A percentile compares a stretch with the other conserved stretches of the same genome.
These are phyloP conservation scores for Dendrolimus pini DNA, from an alignment of 2,888 invertebrate species.

Conservation along the genomic window DNA sequence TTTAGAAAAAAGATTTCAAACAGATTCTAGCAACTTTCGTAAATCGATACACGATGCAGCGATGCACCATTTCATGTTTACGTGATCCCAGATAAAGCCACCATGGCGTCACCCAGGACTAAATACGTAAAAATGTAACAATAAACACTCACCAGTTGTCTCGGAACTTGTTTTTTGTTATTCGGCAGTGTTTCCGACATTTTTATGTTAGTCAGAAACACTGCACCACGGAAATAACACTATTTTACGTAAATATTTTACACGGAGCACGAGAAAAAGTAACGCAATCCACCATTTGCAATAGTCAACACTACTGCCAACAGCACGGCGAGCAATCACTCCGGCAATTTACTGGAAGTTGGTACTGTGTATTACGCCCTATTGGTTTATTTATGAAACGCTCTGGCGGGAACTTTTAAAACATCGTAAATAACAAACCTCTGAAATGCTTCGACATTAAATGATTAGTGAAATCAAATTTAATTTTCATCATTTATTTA, in stretches of 20 bases:
- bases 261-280: conserved; percentile 76
- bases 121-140: conserved; percentile 71
- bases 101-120: conserved; percentile 80
- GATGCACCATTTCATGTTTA: conserved; percentile 79
- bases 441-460: too few relatives aligned
- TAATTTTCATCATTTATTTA: too few relatives aligned
- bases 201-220: conserved; percentile 73
- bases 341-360: conserved; percentile 49
- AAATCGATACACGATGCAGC: conserved; percentile 75
- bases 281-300: conserved; percentile 78
- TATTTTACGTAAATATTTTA: conserved; percentile 78
- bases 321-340: conserved; percentile 57
- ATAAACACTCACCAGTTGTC: conserved; percentile 79
- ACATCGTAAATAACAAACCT: conserved; percentile 24
- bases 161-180: conserved; percentile 76
- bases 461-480: too few relatives aligned
- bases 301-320: conserved; percentile 73
- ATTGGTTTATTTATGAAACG: conserved; percentile 58
- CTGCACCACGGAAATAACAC: conserved; percentile 69
- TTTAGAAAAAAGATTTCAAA: conserved; percentile 29
- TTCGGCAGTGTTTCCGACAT: conserved; percentile 78
- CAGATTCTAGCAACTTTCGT: conserved; percentile 45
- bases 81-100: conserved; percentile 80
- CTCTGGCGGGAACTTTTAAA: conserved; percentile 49
- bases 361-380: conserved; percentile 38